These are phyloP conservation scores for Platycercus adscitus DNA, from an alignment of 2,113 vertebrate species.

Conservation along the genomic window DNA sequence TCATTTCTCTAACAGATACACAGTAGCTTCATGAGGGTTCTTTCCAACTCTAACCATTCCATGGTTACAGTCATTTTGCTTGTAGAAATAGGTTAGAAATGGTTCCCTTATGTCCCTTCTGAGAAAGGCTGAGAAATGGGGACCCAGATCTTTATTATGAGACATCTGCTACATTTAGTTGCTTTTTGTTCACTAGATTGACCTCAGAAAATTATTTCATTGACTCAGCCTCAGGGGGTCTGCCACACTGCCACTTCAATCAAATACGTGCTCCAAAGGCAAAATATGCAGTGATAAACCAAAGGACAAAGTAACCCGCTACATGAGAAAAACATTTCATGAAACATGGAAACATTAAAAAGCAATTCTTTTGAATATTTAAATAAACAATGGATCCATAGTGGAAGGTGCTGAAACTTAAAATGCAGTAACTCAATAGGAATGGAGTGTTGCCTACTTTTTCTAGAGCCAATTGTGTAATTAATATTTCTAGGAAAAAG, in stretches of 20 bases:
- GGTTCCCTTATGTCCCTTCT: background rate
- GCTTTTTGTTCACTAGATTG: background rate
- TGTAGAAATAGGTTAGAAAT: background rate
- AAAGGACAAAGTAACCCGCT: background rate
- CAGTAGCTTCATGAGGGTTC: background rate
- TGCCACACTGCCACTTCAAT: background rate
- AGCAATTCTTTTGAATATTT: background rate
- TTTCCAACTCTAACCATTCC: background rate
- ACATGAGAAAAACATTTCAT: background rate
- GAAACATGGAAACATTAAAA: background rate
- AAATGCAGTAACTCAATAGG: background rate
- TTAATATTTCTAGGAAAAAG: background rate
- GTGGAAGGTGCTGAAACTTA: background rate
- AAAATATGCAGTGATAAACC: background rate
- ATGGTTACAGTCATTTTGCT: background rate
- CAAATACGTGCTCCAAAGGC: background rate
- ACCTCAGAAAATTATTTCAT: constrained; percentile 4
- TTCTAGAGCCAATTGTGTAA: background rate
- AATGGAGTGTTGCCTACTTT: background rate
- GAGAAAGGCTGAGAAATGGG: background rate
- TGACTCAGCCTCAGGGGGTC: background rate
- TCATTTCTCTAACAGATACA: background rate
- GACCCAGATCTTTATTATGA: background rate
- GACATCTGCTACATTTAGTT: background rate
- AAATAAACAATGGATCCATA: background rate